Evolutionary conservation across 2,797 vertebrate genomes (phyloP).

Genomic region (Apogon talboti): DNA sequence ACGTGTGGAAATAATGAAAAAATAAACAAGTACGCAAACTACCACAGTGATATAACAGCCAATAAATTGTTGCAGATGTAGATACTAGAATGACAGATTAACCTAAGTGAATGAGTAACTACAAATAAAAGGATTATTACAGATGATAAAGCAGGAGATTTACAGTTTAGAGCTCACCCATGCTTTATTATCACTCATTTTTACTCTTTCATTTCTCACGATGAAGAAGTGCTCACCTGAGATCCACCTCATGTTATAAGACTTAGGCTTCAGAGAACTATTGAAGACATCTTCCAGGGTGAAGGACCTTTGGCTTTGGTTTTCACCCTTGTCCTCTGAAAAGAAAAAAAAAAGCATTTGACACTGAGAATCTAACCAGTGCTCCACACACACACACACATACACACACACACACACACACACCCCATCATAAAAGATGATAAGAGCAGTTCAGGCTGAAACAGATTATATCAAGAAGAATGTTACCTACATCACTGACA

Average conservation of each 20-base stretch:
- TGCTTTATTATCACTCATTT: no score
- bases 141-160: slow-evolving; percentile 15
- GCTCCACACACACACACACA: slow-evolving; percentile 13
- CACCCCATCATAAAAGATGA: slow-evolving; percentile 16
- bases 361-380: not conserved
- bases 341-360: slow-evolving; percentile 13
- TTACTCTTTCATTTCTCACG: no score
- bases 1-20: no score
- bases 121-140: not conserved
- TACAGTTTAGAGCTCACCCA: not conserved
- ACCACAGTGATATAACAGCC: no score
- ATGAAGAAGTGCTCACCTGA: slow-evolving; percentile 84
- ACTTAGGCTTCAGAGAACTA: slow-evolving; percentile 85
- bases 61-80: not conserved
- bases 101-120: slow-evolving; percentile 41
- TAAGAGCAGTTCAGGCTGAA: slow-evolving; percentile 6
- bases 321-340: slow-evolving; percentile 53
- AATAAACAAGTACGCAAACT: not conserved
- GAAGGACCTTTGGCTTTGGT: slow-evolving; percentile 72
- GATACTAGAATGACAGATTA: not conserved
- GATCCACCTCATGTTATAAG: slow-evolving; percentile 90
- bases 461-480: slow-evolving; percentile 23
- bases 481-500: slow-evolving; percentile 12
- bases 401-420: no score
- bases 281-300: slow-evolving; percentile 90